Conservation (phyloP, 2,888 invertebrate genomes). For the Plagodis pulveraria region DNA sequence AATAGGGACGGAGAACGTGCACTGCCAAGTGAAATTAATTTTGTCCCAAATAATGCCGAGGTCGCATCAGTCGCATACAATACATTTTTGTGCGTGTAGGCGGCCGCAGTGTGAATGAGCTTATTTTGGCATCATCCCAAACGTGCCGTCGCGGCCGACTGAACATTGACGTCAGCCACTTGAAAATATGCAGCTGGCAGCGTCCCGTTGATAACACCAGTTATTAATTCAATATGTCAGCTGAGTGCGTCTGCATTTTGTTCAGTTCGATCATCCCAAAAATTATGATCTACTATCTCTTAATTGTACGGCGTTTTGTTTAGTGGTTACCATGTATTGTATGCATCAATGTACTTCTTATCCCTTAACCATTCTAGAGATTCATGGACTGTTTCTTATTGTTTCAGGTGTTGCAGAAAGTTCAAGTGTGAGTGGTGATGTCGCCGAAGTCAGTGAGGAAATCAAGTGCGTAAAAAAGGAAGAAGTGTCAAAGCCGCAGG, state of each 20-base stretch:
- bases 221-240: conserved; percentile 36
- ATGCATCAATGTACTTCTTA: no score
- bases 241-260: conserved; percentile 21
- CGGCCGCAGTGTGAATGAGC: conserved; percentile 79
- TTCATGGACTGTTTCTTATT: conserved; percentile 44
- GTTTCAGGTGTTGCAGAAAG: conserved; percentile 77
- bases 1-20: conserved; percentile 14
- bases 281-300: neutral
- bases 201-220: conserved; percentile 46
- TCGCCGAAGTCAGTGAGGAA: conserved; percentile 72
- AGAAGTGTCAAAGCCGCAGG: conserved; percentile 56
- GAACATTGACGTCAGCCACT: conserved; percentile 63
- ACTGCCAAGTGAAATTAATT: conserved; percentile 34
- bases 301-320: no score
- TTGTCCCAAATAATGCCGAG: conserved; percentile 35
- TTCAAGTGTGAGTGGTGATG: conserved; percentile 78
- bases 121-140: conserved; percentile 74
- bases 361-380: neutral
- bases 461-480: conserved; percentile 76
- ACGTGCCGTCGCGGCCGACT: conserved; percentile 57
- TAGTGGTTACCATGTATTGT: no score
- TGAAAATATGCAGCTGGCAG: conserved; percentile 58
- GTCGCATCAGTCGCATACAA: conserved; percentile 36
- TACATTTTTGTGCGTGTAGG: conserved; percentile 59
- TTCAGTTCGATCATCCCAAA: conserved; percentile 18